Evolutionary conservation across 2,797 vertebrate genomes (phyloP), one percentile per base, ranked within the genome.

Genomic region (Phoxinus dragarum): DNA sequence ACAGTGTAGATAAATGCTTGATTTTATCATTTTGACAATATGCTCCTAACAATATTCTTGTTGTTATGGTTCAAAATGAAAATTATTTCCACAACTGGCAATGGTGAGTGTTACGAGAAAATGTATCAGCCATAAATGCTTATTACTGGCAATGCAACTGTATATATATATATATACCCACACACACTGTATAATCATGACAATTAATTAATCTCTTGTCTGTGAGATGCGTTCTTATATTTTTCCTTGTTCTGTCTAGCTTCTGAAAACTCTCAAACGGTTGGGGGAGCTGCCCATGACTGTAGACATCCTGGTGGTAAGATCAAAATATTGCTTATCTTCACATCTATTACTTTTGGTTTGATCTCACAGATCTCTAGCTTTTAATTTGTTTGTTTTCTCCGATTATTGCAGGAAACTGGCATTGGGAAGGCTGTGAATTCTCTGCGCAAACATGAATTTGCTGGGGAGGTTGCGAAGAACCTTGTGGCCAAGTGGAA

Each of bases 381-480:
- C 3, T 8, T 47, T 73, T 17, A 64, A 49, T 44, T 14, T 2
- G 12, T 38, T 31, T 71, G 6, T n/a, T 21, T 80, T 88, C 40
- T 84, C 0, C 61, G 31, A 17, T 82, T 34, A 31, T 0, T 34
- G 23, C 85, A 99, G 98, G 97, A 98, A 92, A 99, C 98, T 0
- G 98, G 98, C 23, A 96, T 99, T 14, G 98, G 98, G n/a, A 99
- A 99, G 92, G 95, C 97, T 6, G 98, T 99, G 89, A 99, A 99
- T 90, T 96, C 97, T 61, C 94, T 99, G 49, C 94, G 98, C 90
- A 99, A 99, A 87, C 96, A 99, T 0, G 96, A 97, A 72, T 87
- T 94, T 0, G 98, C 96, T 0, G 98, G 98, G 80, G 97, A 96
- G 17, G 90, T 96, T 73, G 98, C 98, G 0, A 98, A 97, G 93